Percentiles rank a stretch among this genome's conserved stretches.
Conservation (phyloP, 2,797 vertebrate genomes). For the Enteromius thamalakanensis region DNA sequence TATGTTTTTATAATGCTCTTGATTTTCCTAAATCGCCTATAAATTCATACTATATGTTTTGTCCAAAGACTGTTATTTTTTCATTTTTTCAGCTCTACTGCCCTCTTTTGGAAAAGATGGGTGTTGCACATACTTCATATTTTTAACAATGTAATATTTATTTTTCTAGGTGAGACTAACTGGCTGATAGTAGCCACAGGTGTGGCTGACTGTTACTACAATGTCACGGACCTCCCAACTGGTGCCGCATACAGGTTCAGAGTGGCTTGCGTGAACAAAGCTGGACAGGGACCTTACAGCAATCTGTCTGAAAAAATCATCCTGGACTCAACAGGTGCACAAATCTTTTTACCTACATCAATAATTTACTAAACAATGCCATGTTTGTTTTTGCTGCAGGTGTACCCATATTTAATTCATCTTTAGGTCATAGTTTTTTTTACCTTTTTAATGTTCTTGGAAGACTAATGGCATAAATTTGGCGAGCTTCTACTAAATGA, state of each 20-base stretch:
- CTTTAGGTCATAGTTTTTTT: not conserved
- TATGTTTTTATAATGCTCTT: not conserved
- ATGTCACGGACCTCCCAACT: constrained; percentile 84
- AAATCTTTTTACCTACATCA: not conserved
- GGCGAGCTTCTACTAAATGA: not conserved
- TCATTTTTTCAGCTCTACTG: constrained; percentile 36
- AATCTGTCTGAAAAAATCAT: constrained; percentile 82
- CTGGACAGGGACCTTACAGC: constrained; percentile 95
- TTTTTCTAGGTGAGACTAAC: constrained; percentile 81
- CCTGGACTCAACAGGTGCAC: constrained; percentile 80
- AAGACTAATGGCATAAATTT: not conserved
- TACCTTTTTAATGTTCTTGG: not conserved
- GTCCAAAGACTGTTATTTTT: not conserved
- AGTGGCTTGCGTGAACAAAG: constrained; percentile 96
- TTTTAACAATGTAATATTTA: not conserved
- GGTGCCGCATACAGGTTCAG: constrained; percentile 84
- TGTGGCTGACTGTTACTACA: constrained; percentile 93
- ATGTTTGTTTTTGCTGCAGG: not conserved
- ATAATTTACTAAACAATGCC: not conserved
- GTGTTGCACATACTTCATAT: constrained; percentile 37
- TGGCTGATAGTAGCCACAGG: constrained; percentile 89
- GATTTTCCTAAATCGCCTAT: not conserved
- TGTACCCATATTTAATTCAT: not conserved
- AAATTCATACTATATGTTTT: not conserved
- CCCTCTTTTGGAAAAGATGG: constrained; percentile 45